Percentiles rank a stretch among this genome's conserved stretches.
These are phyloP conservation scores for Trilocha varians DNA, from an alignment of 2,888 invertebrate genomes.

Conservation along the genomic window DNA sequence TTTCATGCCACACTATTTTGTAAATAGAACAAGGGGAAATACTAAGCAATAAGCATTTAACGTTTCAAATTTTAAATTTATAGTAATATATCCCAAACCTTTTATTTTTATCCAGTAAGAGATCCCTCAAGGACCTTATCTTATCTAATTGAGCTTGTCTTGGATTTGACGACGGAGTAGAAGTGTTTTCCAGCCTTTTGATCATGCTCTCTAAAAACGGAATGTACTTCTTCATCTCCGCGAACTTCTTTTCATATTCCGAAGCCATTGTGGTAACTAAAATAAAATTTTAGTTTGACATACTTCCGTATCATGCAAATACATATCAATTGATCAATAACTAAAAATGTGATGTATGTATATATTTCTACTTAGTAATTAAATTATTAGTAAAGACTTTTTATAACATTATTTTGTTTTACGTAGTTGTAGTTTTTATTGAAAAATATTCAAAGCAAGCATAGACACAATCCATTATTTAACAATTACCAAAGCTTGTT, in stretches of 20 bases:
- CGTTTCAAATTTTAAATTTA: background rate
- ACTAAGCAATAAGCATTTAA: background rate
- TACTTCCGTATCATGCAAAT: too few relatives aligned
- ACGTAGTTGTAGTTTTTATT: too few relatives aligned
- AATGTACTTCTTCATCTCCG: conserved; percentile 79
- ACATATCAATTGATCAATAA: too few relatives aligned
- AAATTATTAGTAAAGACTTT: too few relatives aligned
- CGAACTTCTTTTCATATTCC: conserved; percentile 75
- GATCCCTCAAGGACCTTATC: conserved; percentile 75
- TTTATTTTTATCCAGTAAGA: conserved; percentile 76
- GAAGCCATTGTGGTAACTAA: conserved; percentile 49
- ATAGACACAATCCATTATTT: too few relatives aligned
- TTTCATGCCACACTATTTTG: too few relatives aligned
- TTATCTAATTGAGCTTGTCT: conserved; percentile 76
- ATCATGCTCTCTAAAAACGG: conserved; percentile 84
- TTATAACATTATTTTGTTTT: too few relatives aligned
- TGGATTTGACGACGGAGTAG: conserved; percentile 49
- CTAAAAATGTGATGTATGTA: too few relatives aligned
- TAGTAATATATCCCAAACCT: conserved; percentile 40
- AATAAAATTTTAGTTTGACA: conserved; percentile 9
- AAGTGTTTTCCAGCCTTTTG: conserved; percentile 71
- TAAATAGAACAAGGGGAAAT: too few relatives aligned
- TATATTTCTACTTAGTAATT: too few relatives aligned
- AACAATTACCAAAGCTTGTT: too few relatives aligned
- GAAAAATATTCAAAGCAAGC: too few relatives aligned